These are phyloP conservation scores for Pseudomyrmex sp. DNA, from an alignment of 1,140 invertebrate genomes.

Conservation along the genomic window DNA sequence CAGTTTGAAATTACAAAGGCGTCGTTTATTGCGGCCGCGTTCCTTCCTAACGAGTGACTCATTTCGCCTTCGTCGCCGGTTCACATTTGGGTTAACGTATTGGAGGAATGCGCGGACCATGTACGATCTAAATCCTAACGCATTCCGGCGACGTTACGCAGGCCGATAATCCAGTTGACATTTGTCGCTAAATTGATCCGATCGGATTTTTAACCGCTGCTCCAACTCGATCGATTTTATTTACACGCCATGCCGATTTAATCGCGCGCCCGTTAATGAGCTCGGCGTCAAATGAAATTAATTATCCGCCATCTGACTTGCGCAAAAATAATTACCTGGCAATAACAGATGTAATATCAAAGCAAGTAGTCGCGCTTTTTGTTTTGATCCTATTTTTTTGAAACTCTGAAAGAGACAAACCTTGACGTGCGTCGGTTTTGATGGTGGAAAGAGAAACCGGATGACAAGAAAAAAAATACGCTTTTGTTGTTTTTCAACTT, in stretches of 20 bases:
- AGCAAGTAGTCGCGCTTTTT: neutral
- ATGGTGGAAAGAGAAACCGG: neutral
- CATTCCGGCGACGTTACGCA: neutral
- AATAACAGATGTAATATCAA: neutral
- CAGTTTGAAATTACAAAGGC: constrained; percentile 62
- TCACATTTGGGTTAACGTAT: constrained; percentile 82
- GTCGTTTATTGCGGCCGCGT: constrained; percentile 63
- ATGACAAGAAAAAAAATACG: neutral
- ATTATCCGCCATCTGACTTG: constrained; percentile 5
- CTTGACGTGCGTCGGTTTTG: neutral
- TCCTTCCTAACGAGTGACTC: constrained; percentile 80
- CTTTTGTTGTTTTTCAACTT: neutral
- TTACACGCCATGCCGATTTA: constrained; percentile 5
- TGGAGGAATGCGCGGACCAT: constrained; percentile 77
- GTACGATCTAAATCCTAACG: neutral
- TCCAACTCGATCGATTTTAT: neutral
- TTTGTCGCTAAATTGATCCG: constrained; percentile 24
- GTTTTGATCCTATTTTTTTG: constrained; percentile 17
- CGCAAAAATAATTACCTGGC: constrained; percentile 2
- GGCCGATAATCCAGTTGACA: constrained; percentile 24
- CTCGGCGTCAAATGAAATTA: neutral
- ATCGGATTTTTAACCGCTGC: neutral
- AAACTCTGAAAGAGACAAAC: neutral
- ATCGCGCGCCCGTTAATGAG: constrained; percentile 15
- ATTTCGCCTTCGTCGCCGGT: constrained; percentile 69